Evolutionary conservation across 1,140 invertebrate species (phyloP).

Genomic region (Pseudomyrmex concolor): DNA sequence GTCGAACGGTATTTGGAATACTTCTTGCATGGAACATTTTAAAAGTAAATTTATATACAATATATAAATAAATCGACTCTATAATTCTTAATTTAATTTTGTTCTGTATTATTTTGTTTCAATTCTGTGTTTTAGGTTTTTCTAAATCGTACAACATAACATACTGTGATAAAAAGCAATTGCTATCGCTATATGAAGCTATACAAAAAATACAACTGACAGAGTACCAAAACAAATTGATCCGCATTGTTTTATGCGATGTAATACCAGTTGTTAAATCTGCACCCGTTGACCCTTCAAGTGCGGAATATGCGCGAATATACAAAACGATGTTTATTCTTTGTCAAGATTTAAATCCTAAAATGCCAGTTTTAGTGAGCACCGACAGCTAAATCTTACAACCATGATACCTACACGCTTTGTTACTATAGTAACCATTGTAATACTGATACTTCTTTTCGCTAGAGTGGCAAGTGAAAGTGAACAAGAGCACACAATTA

Average conservation of each 20-base stretch:
- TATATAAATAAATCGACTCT: not conserved
- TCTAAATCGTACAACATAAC: slow-evolving; percentile 66
- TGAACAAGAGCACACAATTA: not conserved
- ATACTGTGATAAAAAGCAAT: slow-evolving; percentile 72
- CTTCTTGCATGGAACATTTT: slow-evolving; percentile 65
- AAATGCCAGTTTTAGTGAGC: slow-evolving; percentile 74
- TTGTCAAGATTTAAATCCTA: slow-evolving; percentile 76
- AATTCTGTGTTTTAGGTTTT: slow-evolving; percentile 70
- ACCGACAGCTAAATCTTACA: slow-evolving; percentile 63
- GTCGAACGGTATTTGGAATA: slow-evolving; percentile 80
- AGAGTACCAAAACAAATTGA: slow-evolving; percentile 74
- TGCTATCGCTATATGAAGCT: slow-evolving; percentile 71
- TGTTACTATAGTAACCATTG: slow-evolving; percentile 64
- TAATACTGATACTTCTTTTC: not conserved
- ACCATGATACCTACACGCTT: not conserved
- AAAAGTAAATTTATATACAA: slow-evolving; percentile 68
- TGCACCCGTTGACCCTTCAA: slow-evolving; percentile 53
- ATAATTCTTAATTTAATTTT: slow-evolving; percentile 32
- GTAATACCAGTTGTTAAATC: slow-evolving; percentile 70
- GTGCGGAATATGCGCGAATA: slow-evolving; percentile 67
- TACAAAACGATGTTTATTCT: slow-evolving; percentile 79
- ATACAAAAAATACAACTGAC: slow-evolving; percentile 77
- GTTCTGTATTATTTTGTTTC: slow-evolving; percentile 22
- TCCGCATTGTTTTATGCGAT: slow-evolving; percentile 68
- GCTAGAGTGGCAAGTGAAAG: not conserved